Percentiles rank a stretch among this genome's conserved stretches.
Evolutionary conservation across 2,888 invertebrate genomes (phyloP).

Genomic region (Muscina levida): DNA sequence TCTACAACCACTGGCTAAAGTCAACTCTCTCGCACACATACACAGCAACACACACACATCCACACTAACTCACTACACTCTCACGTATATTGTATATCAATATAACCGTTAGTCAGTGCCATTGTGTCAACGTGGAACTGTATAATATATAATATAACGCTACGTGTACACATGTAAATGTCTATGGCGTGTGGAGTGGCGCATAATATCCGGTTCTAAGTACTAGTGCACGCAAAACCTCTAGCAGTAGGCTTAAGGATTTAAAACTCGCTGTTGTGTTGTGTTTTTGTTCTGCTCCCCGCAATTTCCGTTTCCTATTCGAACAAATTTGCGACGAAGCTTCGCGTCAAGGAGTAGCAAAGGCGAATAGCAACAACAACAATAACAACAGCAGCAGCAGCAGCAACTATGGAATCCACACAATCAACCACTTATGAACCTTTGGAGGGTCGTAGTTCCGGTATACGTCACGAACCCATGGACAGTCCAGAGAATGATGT

Average conservation of each 20-base stretch:
- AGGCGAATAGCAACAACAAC: not conserved
- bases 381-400: slow-evolving; percentile 19
- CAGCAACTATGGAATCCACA: slow-evolving; percentile 72
- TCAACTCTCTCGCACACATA: not conserved
- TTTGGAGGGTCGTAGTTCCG: slow-evolving; percentile 74
- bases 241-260: not conserved
- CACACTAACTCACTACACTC: not conserved
- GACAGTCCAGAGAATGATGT: slow-evolving; percentile 79
- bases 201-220: slow-evolving; percentile 39
- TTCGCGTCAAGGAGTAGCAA: not conserved
- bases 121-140: no score
- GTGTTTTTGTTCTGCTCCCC: not conserved
- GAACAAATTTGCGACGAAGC: not conserved
- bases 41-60: not conserved
- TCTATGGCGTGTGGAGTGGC: not conserved
- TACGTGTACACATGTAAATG: not conserved
- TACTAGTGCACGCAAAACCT: slow-evolving; percentile 22
- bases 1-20: not conserved
- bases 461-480: slow-evolving; percentile 75
- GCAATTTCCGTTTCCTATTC: not conserved
- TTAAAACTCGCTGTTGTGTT: no score
- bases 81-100: no score
- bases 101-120: no score
- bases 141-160: no score
- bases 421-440: slow-evolving; percentile 79